Evolutionary conservation across 2,888 invertebrate genomes (phyloP), one percentile per base, ranked within the genome.

Genomic region (Stenichneumon culpator): DNA sequence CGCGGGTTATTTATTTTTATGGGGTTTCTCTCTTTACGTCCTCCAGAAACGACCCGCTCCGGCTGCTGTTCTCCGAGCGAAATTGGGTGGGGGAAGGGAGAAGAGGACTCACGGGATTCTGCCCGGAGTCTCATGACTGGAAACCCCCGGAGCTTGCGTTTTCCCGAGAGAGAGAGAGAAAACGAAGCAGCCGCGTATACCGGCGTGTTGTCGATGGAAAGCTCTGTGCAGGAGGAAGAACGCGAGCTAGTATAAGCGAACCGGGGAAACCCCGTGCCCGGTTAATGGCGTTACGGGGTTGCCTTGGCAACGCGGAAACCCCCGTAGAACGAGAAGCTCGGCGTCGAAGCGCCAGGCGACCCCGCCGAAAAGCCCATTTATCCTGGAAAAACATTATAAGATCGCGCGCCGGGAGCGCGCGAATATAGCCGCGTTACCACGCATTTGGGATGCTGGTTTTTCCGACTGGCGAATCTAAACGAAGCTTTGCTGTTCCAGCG

Each of bases 381-480:
- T 94, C 91, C 92, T 93, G 92, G 92, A 93, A 93, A 93, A 93
- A 93, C 93, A 93, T 93, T 93, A 93, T 93, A 93, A 93, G 92
- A 93, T 92, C 73, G 69, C 74, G 63, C 60, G 72, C 80, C 50
- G 52, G 73, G 52, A 32, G 39, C 25, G 60, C 74, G 78, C 44
- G 14, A 44, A 44, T 74, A 77, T 65, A 68, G 36, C 25, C 28
- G 70, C 63, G 63, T 79, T 75, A 70, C 75, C 75, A 11, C 79
- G 78, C 52, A 50, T 83, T 75, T 75, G 44, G 36, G 79, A 28
- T 44, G 63, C 39, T 25, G 16, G 19, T 52, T 65, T 25, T 70
- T 22, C 47, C 68, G 74, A 65, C 70, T 57, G 14, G 68, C 63
- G 79, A 68, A 54, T 67, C 52, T 25, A 11, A 44, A 25, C 44